These are phyloP conservation scores for Anarsia innoxiella DNA, from an alignment of 2,888 invertebrate genomes.

Conservation along the genomic window DNA sequence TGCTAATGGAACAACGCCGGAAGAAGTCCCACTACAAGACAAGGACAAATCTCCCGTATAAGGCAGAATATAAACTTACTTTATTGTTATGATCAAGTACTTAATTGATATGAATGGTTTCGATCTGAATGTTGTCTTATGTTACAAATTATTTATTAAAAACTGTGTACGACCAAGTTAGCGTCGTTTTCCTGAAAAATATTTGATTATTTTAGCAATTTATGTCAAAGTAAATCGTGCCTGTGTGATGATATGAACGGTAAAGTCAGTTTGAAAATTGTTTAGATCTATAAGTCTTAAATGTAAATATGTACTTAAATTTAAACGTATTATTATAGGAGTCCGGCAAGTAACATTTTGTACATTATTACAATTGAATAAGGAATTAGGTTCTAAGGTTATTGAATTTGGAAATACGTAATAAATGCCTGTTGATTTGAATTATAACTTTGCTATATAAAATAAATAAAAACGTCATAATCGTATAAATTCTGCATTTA, in stretches of 20 bases:
- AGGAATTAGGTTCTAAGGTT: conserved; percentile 21
- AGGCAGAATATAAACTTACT: conserved; percentile 32
- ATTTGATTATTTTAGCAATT: too few species aligned
- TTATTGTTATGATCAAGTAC: conserved; percentile 7
- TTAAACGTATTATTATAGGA: conserved; percentile 21
- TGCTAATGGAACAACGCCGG: conserved; percentile 49
- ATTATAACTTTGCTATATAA: too few species aligned
- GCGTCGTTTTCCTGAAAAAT: too few species aligned
- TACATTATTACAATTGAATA: conserved; percentile 29
- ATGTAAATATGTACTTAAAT: conserved; percentile 30
- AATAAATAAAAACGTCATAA: too few species aligned
- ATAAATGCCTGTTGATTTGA: too few species aligned
- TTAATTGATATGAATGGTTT: conserved; percentile 39
- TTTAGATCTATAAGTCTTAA: conserved; percentile 22
- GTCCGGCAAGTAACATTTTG: conserved; percentile 25
- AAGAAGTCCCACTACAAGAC: conserved; percentile 63
- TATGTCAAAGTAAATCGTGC: too few species aligned
- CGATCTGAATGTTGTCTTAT: conserved; percentile 52
- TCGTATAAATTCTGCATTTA: too few species aligned
- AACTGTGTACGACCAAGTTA: too few species aligned
- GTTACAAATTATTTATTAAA: conserved; percentile 30
- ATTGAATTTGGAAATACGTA: conserved; percentile 22
- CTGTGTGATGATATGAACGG: too few species aligned
- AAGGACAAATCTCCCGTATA: conserved; percentile 64
- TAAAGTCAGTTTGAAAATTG: too few species aligned